Base-by-base conservation (phyloP, 2,797 vertebrate species). In the Eulemur albifrons region DNA sequence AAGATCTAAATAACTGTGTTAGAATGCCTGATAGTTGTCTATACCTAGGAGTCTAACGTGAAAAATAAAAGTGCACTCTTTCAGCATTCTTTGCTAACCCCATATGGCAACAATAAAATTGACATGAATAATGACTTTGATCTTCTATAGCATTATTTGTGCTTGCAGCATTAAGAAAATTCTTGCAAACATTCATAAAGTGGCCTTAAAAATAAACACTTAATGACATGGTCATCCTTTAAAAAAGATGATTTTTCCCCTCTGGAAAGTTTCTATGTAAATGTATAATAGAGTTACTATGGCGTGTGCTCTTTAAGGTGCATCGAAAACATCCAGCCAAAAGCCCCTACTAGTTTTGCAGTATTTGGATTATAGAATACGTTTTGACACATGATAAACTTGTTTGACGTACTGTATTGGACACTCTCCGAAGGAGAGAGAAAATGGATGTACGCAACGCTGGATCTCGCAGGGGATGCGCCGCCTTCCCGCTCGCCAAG, bases 361-460 rank as follows among this genome's bases (percentile, higher is more conserved):
- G 67, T 3, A 4, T 80, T 63, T 30, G 13, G 38, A 45, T 59
- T 7, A 40, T 4, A 45, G 77, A 5, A 4, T 9, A 13, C 13
- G n/a, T 52, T 77, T 52, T 30, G 30, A 43, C n/a, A 65, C n/a
- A 30, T 2, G 52, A 27, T 13, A 10, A 48, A 1, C 40, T 61
- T 18, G 3, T 27, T 50, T 23, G 61, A 30, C 50, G 4, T 2
- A 32, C 13, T 35, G 48, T 38, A 21, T 3, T 20, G 70, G 43
- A 30, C 20, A 8, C 43, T 43, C 7, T 14, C 3, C 0, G 61
- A 48, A 57, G 52, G 63, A 63, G 21, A 21, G 27, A 45, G 45
- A 54, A 4, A 10, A 13, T 0, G 9, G 50, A 21, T 4, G 14
- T 2, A 0, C n/a, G 52, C 21, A 59, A 7, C 0, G 2, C 17